Percentiles rank a stretch among this genome's conserved stretches.
These are phyloP conservation scores for Pseudopipra pipra DNA, from an alignment of 2,113 vertebrate species.

Conservation along the genomic window DNA sequence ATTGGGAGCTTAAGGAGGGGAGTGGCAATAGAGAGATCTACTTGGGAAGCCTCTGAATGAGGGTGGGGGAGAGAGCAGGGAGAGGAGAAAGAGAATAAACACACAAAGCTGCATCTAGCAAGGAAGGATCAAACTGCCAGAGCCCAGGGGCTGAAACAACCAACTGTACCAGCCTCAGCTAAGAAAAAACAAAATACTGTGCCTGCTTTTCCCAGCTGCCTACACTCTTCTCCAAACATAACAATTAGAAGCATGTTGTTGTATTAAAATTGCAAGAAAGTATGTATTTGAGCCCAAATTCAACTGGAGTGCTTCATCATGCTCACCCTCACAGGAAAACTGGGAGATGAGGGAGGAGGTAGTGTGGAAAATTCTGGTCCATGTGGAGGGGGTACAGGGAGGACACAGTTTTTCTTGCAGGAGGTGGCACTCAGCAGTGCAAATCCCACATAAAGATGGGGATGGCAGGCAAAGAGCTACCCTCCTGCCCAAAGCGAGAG, in stretches of 20 bases:
- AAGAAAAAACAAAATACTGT: neutral
- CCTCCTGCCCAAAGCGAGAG: neutral
- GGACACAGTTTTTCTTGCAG: neutral
- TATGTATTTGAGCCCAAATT: neutral
- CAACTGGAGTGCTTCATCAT: neutral
- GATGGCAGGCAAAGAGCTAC: neutral
- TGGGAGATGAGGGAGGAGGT: neutral
- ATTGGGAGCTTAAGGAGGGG: neutral
- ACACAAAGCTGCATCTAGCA: neutral
- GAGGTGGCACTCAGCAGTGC: neutral
- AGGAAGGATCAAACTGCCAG: neutral
- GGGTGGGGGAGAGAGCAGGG: neutral
- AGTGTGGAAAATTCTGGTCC: neutral
- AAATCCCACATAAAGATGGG: neutral
- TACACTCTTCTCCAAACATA: neutral
- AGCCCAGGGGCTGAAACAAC: neutral
- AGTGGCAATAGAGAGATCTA: neutral
- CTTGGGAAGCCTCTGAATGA: neutral
- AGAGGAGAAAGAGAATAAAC: neutral
- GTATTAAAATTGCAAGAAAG: neutral
- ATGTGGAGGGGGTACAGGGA: accelerated
- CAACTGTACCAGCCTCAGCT: neutral
- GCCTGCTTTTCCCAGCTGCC: neutral
- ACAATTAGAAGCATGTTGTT: neutral
- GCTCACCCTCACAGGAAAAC: neutral